Evolutionary conservation across 2,113 vertebrate species (phyloP).

Genomic region (Galeopterus variegatus): DNA sequence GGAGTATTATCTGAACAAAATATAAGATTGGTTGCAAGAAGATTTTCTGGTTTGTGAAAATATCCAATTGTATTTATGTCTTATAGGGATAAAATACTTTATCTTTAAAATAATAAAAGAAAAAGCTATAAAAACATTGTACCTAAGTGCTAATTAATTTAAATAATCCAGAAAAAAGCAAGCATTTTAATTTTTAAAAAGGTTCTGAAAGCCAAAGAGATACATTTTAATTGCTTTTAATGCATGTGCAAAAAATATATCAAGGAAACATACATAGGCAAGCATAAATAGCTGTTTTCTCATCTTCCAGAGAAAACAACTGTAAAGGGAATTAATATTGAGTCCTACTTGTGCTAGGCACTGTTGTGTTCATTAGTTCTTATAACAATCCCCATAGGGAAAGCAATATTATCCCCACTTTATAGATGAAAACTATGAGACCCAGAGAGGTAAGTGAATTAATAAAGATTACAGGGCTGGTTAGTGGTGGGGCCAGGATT

Average conservation of each 20-base stretch:
- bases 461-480: background rate
- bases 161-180: conserved; percentile 15
- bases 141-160: background rate
- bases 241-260: background rate
- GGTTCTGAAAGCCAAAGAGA: background rate
- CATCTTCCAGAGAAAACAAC: background rate
- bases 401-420: background rate
- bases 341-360: background rate
- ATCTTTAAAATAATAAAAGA: conserved; percentile 38
- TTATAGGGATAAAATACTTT: background rate
- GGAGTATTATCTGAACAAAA: background rate
- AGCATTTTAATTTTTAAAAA: background rate
- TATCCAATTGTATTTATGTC: background rate
- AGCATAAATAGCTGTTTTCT: background rate
- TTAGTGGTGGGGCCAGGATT: no score
- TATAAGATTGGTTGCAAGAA: background rate
- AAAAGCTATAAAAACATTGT: conserved; percentile 12
- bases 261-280: background rate
- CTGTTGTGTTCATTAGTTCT: background rate
- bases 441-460: background rate
- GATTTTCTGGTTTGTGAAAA: background rate
- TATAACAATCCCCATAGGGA: background rate
- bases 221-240: background rate
- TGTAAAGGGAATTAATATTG: background rate
- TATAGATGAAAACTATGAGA: background rate